Evolutionary conservation across 2,888 invertebrate species (phyloP), one percentile per base, ranked within the genome.

Genomic region (Marasmarcha lunaedactyla): DNA sequence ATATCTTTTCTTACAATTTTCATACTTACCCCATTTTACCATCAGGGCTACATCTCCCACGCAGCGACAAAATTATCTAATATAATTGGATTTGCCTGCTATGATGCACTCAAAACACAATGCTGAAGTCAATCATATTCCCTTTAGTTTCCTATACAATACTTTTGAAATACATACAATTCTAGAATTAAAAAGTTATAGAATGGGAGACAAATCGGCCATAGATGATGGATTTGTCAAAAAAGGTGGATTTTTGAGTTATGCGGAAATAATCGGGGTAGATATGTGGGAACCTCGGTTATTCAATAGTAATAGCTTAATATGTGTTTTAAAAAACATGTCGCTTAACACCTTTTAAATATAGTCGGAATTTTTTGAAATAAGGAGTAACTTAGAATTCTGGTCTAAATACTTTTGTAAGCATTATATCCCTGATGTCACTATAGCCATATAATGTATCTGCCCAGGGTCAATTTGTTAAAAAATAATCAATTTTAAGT

Each of bases 151-250:
- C n/a, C 57, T 50, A 39, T 50, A 60, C 52, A 56, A 42, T 47
- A 51, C 43, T 9, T 34, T 45, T 48, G 48, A 49, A 52, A 49
- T 40, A 39, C 37, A 37, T 33, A 41, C 42, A 43, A 45, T 35
- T 25, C 25, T 25, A 25, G 9, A 25, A 25, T 25, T n/a, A 20
- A 20, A 20, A 9, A n/a, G 30, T 7, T 62, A n/a, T n/a, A n/a
- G 51, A 56, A 49, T 49, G 42, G 45, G 49, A 49, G 65, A 67
- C 67, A 71, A 77, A 69, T 65, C 66, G 64, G 71, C 65, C 61
- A 52, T 52, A 56, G 62, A 65, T 71, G 69, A 76, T 73, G 67
- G 72, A 72, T 72, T 68, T 54, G 54, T 62, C 57, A 57, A 50
- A 56, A 54, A 52, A 43, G 39, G 11, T 37, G 14, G 12, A 12